Base-by-base conservation (phyloP, 2,888 invertebrate genomes). In the Lasius fuliginosus region DNA sequence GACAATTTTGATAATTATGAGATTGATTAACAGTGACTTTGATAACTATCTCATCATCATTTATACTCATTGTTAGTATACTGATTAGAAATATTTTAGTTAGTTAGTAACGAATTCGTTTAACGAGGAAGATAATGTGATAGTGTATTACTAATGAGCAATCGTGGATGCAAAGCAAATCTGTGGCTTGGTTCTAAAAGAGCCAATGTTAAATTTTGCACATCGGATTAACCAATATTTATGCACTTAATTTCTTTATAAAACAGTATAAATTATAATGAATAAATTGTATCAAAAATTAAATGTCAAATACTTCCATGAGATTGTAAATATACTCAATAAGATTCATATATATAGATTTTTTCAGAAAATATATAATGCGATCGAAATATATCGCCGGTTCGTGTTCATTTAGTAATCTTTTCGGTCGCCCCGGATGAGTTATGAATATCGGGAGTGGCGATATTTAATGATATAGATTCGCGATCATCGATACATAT, bases 51-150 rank as follows among this genome's bases (percentile, higher is more conserved):
- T 79, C 69, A 79, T 79, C 58, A 58, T 69, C 69, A 69, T 69
- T 56, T 58, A 69, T 33, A 56, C 65, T 79, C 60, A 6, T 49
- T 49, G 49, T 18, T 18, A 5, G 36, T 18, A 18, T 33, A 60
- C 69, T 23, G 56, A 60, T 46, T 79, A 69, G 69, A 42, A 71
- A 71, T 79, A 79, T 71, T 79, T 79, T 60, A 77, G 76, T 77
- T 60, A 79, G 46, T 79, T 71, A 71, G 71, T 79, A 71, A 79
- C 71, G 18, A 60, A 23, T 46, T 71, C 71, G 33, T 71, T 79
- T 71, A 79, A 79, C 56, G 79, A 79, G 79, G 46, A 60, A 23
- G 71, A 23, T 79, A 79, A 79, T 60, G 33, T 46, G 42, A 23
- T 68, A 36, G 71, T 46, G 60, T 60, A 79, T 79, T 71, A 60